These are phyloP conservation scores for Sterrhoptilus dennistouni DNA, from an alignment of 2,113 vertebrate genomes.

Conservation along the genomic window DNA sequence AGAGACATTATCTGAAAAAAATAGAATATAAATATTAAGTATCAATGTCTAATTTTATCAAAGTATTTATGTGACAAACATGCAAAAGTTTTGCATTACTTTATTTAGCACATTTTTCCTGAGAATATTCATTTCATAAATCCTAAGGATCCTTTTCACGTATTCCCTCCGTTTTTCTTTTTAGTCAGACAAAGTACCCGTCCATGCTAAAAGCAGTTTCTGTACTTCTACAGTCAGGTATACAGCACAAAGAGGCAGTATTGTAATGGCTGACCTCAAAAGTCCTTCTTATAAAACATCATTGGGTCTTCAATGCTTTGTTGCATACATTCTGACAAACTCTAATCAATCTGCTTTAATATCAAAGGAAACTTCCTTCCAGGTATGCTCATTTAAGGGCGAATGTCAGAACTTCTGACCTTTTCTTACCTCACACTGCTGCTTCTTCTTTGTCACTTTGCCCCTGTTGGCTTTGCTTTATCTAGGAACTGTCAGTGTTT, in stretches of 20 bases:
- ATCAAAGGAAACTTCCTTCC: slow-evolving; percentile 31
- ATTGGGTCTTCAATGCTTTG: background rate
- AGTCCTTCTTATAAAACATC: slow-evolving; percentile 13
- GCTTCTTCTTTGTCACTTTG: background rate
- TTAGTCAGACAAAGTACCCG: background rate
- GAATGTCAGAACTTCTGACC: slow-evolving; percentile 33
- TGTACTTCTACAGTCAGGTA: background rate
- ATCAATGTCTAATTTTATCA: background rate
- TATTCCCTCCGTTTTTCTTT: background rate
- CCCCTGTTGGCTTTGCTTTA: background rate
- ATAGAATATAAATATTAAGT: background rate
- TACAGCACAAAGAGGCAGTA: background rate
- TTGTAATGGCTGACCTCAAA: slow-evolving; percentile 17
- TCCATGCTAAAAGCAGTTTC: background rate
- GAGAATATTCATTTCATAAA: background rate
- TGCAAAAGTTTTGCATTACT: background rate
- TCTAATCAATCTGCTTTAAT: slow-evolving; percentile 33
- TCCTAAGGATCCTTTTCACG: background rate
- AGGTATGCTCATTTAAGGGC: background rate
- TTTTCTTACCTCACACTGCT: slow-evolving; percentile 11
- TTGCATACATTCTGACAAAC: background rate
- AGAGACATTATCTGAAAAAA: background rate
- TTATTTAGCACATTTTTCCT: background rate
- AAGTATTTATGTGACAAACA: background rate
- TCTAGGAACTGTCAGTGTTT: slow-evolving; percentile 16